Conservation (phyloP, 2,113 vertebrate genomes). For the Poecile atricapillus region DNA sequence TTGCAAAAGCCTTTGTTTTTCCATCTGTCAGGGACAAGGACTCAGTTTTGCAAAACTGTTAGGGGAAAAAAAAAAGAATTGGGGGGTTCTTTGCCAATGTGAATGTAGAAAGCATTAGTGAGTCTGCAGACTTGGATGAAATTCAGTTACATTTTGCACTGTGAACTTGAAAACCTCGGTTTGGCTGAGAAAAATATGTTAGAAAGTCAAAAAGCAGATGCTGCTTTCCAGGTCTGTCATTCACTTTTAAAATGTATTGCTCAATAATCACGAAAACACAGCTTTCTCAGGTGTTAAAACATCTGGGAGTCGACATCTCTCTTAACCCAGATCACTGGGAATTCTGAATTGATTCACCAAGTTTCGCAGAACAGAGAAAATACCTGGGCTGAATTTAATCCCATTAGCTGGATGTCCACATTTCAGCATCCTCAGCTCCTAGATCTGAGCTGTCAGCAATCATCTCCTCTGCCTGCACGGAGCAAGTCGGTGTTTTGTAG, state of each 20-base stretch:
- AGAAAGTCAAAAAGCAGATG: constrained; percentile 55
- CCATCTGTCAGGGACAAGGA: constrained; percentile 50
- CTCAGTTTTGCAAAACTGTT: constrained; percentile 32
- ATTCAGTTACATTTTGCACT: constrained; percentile 60
- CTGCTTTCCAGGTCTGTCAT: constrained; percentile 64
- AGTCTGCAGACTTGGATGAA: constrained; percentile 42
- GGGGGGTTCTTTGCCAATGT: neutral
- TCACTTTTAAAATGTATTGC: constrained; percentile 48
- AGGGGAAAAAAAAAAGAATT: neutral
- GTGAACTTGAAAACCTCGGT: constrained; percentile 54
- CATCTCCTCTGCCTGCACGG: neutral
- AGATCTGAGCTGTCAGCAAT: neutral
- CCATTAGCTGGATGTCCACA: neutral
- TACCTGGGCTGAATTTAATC: constrained; percentile 7
- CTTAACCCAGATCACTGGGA: constrained; percentile 25
- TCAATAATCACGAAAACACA: constrained; percentile 32
- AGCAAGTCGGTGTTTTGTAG: neutral
- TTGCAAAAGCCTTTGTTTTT: constrained; percentile 34
- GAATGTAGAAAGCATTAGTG: neutral
- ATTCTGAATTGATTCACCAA: constrained; percentile 13
- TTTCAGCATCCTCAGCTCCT: neutral
- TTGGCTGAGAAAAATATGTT: constrained; percentile 59
- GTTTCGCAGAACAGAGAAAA: neutral
- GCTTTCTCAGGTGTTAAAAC: constrained; percentile 36
- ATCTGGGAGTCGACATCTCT: constrained; percentile 31